Conservation (phyloP, 2,113 vertebrate species). For the Psittacula cyanocephala region DNA sequence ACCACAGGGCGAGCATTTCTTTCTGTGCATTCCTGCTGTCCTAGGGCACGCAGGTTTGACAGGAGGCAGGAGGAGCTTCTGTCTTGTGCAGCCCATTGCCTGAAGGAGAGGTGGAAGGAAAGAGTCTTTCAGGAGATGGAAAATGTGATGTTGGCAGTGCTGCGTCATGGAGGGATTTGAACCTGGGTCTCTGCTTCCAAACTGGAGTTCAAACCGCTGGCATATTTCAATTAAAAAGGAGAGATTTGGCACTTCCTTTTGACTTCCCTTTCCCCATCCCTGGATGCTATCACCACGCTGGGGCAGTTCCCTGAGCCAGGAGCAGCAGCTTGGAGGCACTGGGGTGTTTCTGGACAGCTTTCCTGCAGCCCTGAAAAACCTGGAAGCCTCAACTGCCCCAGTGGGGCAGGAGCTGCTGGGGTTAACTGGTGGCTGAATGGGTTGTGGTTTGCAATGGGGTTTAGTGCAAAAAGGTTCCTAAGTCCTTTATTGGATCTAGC, state of each 20-base stretch:
- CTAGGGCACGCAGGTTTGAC: not conserved
- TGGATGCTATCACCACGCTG: rapidly evolving
- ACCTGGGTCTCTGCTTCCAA: not conserved
- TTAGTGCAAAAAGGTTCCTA: not conserved
- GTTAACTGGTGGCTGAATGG: not conserved
- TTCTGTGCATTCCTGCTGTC: not conserved
- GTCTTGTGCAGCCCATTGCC: not conserved
- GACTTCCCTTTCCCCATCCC: not conserved
- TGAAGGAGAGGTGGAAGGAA: not conserved
- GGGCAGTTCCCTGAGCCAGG: not conserved
- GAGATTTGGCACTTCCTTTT: not conserved
- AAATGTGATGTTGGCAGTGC: not conserved
- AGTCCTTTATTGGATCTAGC: slow-evolving; percentile 57
- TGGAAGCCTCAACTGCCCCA: not conserved
- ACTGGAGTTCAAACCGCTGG: not conserved
- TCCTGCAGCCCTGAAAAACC: not conserved
- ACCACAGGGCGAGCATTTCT: not conserved
- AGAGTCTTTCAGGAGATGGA: not conserved
- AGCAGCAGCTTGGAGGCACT: not conserved
- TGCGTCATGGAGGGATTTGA: not conserved
- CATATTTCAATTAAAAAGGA: not conserved
- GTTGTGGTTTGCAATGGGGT: not conserved
- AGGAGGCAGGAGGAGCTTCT: not conserved
- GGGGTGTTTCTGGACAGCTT: not conserved
- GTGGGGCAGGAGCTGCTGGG: not conserved